Conservation (phyloP, 2,888 invertebrate genomes). For the Aleiodes alternator region DNA sequence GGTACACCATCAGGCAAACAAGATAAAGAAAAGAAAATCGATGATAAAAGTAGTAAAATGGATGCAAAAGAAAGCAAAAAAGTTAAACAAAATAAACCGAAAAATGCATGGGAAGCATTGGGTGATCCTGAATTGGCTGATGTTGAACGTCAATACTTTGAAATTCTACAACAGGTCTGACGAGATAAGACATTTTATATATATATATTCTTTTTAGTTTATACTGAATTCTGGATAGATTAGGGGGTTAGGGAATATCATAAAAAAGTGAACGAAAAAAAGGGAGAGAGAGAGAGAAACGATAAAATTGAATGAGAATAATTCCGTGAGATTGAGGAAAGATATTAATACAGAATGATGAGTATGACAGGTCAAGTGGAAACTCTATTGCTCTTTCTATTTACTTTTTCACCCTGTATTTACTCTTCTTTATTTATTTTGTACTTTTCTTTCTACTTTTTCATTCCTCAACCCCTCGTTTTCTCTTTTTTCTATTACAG, state of each 20-base stretch:
- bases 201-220: constrained; percentile 6
- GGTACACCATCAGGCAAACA: constrained; percentile 36
- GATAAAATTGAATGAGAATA: constrained; percentile 4
- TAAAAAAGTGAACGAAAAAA: background rate
- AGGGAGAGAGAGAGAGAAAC: background rate
- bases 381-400: background rate
- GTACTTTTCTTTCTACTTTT: constrained; percentile 1
- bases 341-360: constrained; percentile 16
- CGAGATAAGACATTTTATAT: background rate
- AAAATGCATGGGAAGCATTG: constrained; percentile 42
- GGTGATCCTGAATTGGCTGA: constrained; percentile 60
- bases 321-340: constrained; percentile 5
- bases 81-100: constrained; percentile 47
- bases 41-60: constrained; percentile 50
- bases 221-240: background rate
- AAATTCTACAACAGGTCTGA: constrained; percentile 62
- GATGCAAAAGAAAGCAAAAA: constrained; percentile 52
- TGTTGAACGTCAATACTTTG: constrained; percentile 65
- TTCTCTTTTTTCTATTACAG: constrained; percentile 48
- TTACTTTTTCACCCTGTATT: constrained; percentile 10
- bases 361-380: constrained; percentile 7
- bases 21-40: constrained; percentile 42
- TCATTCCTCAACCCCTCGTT: background rate
- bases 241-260: background rate
- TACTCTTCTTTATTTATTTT: constrained; percentile 13